Base-by-base conservation (phyloP, 2,797 vertebrate genomes). In the Poecilia picta region DNA sequence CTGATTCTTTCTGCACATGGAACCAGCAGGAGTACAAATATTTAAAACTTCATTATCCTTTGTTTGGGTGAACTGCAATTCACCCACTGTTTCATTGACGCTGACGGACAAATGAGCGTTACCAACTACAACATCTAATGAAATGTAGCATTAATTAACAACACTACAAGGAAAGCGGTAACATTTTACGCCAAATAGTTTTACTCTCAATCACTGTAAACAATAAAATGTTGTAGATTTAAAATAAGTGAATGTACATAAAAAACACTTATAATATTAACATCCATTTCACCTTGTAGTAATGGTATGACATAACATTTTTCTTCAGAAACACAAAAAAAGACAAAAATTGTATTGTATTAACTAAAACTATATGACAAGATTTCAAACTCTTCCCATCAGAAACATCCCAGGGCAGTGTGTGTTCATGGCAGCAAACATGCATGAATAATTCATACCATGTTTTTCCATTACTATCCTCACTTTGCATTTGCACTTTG, bases 361-460 rank as follows among this genome's bases (percentile, higher is more conserved):
- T 68, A n/a, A 75, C 80, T 72, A 77, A 82, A 74, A 51, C 78
- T 68, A 43, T 31, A 72, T 75, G 74, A 87, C 76, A 80, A 41
- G n/a, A 81, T 75, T 87, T 80, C 28, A 76, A 39, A 73, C 75
- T 78, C 78, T 75, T 82, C 51, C 39, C 76, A 77, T 79, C 81
- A 87, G 68, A 90, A 79, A 81, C 55, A 68, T 86, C 77, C 74
- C 80, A 73, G 55, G 81, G 80, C 46, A 79, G 33, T 45, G 55
- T 68, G 66, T 73, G 41, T 81, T 72, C 62, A 73, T 81, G 77
- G 82, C 81, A 90, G 87, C 83, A 87, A 85, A 86, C 83, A 78
- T 33, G 47, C 28, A 85, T 93, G 79, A 92, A 93, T 91, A 83
- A 90, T 91, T 86, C 83, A 91, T 81, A 1, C 55, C 13, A 51